These are phyloP conservation scores for Nomia melanderi DNA, from an alignment of 1,140 invertebrate species.

Conservation along the genomic window DNA sequence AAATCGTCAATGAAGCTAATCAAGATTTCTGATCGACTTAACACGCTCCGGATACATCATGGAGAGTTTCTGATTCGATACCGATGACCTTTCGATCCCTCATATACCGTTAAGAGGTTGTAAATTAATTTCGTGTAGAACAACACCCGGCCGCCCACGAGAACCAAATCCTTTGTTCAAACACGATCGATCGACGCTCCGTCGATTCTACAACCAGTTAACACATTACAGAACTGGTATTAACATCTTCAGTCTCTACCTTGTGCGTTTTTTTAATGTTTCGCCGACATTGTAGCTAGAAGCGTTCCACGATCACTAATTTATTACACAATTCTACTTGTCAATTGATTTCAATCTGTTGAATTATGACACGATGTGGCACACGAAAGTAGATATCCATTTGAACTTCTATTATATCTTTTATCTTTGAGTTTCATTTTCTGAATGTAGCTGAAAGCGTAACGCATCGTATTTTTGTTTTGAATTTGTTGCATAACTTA, in stretches of 20 bases:
- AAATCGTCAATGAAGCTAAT: not conserved
- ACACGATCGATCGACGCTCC: conserved; percentile 25
- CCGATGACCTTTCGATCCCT: conserved; percentile 38
- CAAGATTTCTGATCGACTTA: not conserved
- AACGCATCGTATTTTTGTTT: too few species aligned
- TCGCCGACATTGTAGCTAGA: not conserved
- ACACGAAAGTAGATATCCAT: not conserved
- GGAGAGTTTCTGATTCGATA: not conserved
- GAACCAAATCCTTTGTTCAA: conserved; percentile 38
- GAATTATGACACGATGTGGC: not conserved
- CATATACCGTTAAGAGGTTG: conserved; percentile 28
- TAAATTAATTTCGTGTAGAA: conserved; percentile 46
- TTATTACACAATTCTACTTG: not conserved
- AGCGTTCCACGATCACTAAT: conserved; percentile 14
- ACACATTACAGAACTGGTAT: conserved; percentile 23
- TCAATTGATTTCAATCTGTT: not conserved
- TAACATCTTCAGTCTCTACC: conserved; percentile 13
- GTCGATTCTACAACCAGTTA: conserved; percentile 24
- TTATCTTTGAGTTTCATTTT: too few species aligned
- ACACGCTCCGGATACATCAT: not conserved
- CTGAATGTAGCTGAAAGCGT: too few species aligned
- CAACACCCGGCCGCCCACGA: conserved; percentile 32
- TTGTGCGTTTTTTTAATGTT: not conserved
- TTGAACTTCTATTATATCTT: not conserved
- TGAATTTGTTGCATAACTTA: too few species aligned